These are phyloP conservation scores for Campopleginae sp. DNA, from an alignment of 2,888 invertebrate genomes.

Conservation along the genomic window DNA sequence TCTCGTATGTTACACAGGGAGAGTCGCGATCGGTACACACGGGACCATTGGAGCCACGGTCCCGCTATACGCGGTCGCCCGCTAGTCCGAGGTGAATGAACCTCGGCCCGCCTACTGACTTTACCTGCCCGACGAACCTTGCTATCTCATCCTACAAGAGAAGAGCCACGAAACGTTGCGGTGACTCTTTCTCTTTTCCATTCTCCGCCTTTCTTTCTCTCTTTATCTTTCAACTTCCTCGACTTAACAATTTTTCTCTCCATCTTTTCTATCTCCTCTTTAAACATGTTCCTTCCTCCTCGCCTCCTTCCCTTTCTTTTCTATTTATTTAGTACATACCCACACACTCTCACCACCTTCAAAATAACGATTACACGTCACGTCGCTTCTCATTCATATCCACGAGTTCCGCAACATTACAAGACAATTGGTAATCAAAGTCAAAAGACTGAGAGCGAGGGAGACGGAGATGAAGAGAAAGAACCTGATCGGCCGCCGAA, in stretches of 20 bases:
- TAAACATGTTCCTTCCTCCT: conserved; percentile 23
- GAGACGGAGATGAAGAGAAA: not conserved
- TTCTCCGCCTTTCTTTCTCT: conserved; percentile 35
- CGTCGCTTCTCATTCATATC: conserved; percentile 39
- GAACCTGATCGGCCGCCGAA: not conserved
- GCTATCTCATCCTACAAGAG: conserved; percentile 69
- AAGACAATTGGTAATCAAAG: conserved; percentile 37
- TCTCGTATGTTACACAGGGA: conserved; percentile 33
- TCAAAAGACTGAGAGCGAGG: not conserved
- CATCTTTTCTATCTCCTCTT: conserved; percentile 21
- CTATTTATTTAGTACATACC: conserved; percentile 35
- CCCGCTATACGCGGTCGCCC: conserved; percentile 84
- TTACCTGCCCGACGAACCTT: conserved; percentile 79
- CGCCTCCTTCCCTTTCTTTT: conserved; percentile 9
- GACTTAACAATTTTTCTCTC: conserved; percentile 27
- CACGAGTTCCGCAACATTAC: conserved; percentile 46
- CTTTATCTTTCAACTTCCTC: conserved; percentile 36
- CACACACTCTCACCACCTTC: conserved; percentile 21
- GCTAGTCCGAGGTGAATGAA: conserved; percentile 83
- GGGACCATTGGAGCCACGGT: conserved; percentile 83
- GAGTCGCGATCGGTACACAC: conserved; percentile 71
- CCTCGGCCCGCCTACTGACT: conserved; percentile 83
- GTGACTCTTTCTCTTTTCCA: conserved; percentile 43
- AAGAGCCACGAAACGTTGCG: conserved; percentile 49
- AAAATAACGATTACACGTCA: conserved; percentile 62